Evolutionary conservation across 2,797 vertebrate species (phyloP), one percentile per base, ranked within the genome.

Genomic region (Columba guinea): DNA sequence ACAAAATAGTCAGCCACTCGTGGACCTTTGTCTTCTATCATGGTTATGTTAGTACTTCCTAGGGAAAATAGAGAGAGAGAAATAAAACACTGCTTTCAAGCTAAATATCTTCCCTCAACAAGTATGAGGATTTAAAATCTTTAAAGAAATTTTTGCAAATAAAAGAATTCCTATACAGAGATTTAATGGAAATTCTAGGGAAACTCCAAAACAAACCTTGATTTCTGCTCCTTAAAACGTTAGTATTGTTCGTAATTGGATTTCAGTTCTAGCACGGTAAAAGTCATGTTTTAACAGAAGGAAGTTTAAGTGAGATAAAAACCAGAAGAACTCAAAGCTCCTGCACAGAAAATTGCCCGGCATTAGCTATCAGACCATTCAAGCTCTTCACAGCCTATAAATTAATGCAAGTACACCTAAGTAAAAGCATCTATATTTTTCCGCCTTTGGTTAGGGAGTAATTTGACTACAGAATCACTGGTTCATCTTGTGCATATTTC

Each of bases 1-100:
- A 99, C 99, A 65, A 99, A 99, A 98, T 99, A 99, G 98, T 99
- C 99, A 19, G 99, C 99, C 97, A 99, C 99, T 9, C 99, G 99
- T 91, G 99, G 99, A 95, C 99, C 99, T 98, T 99, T 99, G 97
- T 99, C 99, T 98, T 99, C 99, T 87, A 99, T 98, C 99, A 99
- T 99, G 98, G 97, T 98, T 98, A 98, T 94, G 97, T 91, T 32
- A 75, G 78, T 89, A 93, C 95, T 98, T 98, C 97, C 96, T 97
- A 92, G 44, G 90, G 24, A 84, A 87, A 89, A 96, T 19, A 79
- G 58, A 82, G 12, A 89, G 35, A 92, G 52, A 91, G 12, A 76
- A 52, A 86, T 83, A 14, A 78, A 64, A 65, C 28, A 37, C 32
- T 46, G 24, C 26, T 89, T 69, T 91, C 69, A 87, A 52, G 19